Percentiles rank a stretch among this genome's conserved stretches.
These are phyloP conservation scores for Orius insidiosus DNA, from an alignment of 1,140 invertebrate genomes.

Conservation along the genomic window DNA sequence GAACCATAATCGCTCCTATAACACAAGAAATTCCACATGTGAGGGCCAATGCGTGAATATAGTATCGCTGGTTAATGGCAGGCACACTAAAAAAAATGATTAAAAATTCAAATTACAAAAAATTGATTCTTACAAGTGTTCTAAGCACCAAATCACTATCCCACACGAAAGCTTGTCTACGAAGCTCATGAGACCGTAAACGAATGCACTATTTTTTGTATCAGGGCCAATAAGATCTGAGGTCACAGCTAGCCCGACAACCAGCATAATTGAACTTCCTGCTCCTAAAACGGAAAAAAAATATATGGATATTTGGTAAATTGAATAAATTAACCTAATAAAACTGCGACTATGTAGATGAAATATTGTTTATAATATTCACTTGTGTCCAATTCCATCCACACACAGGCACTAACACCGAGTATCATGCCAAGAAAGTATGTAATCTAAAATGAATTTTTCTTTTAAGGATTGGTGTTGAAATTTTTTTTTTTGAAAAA, in stretches of 20 bases:
- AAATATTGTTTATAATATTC: constrained; percentile 38
- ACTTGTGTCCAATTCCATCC: constrained; percentile 45
- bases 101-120: no score
- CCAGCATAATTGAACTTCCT: constrained; percentile 66
- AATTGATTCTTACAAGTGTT: no score
- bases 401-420: constrained; percentile 45
- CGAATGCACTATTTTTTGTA: constrained; percentile 76
- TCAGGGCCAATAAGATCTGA: constrained; percentile 78
- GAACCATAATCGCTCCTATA: no score
- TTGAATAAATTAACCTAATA: constrained; percentile 45
- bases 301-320: constrained; percentile 9
- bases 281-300: constrained; percentile 43
- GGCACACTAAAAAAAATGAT: no score
- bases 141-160: constrained; percentile 28
- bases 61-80: no score
- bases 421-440: constrained; percentile 50
- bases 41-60: no score
- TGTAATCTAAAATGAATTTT: constrained; percentile 29
- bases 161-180: constrained; percentile 84
- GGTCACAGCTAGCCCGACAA: constrained; percentile 76
- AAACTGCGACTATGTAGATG: constrained; percentile 52
- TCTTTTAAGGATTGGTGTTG: constrained; percentile 2
- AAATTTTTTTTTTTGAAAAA: background rate
- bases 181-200: constrained; percentile 95
- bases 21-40: no score